A percentile compares a stretch with the other conserved stretches of the same genome.
Conservation (phyloP, 35 echinoderm and acorn worm species). For the Eucidaris tribuloides region DNA sequence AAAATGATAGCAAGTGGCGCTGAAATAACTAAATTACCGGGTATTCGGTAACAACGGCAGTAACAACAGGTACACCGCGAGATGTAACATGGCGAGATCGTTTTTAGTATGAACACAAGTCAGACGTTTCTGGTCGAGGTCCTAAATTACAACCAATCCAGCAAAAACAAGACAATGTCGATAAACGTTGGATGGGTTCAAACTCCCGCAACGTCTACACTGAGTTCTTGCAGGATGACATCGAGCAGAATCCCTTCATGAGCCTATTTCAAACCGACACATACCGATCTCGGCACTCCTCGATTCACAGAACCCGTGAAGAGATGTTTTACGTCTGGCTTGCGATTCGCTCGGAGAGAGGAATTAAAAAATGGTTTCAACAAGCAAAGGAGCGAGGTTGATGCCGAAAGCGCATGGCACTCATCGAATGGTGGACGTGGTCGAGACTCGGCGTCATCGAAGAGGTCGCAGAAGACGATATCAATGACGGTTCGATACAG, state of each 20-base stretch:
- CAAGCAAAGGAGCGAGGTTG: neutral
- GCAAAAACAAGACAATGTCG: neutral
- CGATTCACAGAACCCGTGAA: conserved; percentile 12
- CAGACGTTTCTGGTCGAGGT: conserved; percentile 26
- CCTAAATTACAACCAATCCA: conserved; percentile 24
- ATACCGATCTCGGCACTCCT: conserved; percentile 15
- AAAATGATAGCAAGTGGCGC: conserved; percentile 57
- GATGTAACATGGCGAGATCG: conserved; percentile 16
- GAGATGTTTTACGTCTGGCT: conserved; percentile 77
- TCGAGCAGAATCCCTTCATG: conserved; percentile 61
- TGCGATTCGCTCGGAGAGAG: conserved; percentile 52
- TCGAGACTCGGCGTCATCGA: conserved; percentile 18
- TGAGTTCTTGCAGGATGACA: conserved; percentile 32
- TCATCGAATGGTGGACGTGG: neutral
- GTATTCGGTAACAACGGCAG: neutral
- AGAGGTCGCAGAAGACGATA: neutral
- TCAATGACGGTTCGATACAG: neutral
- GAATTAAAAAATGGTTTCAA: neutral
- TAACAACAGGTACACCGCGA: neutral
- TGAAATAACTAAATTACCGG: conserved; percentile 51
- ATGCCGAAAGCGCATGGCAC: neutral
- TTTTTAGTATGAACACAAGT: conserved; percentile 81
- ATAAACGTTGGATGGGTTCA: conserved; percentile 3
- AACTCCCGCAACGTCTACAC: neutral
- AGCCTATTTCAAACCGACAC: conserved; percentile 45